Base-by-base conservation (phyloP, 1,140 invertebrate genomes). In the Neotoxoptera formosana region DNA sequence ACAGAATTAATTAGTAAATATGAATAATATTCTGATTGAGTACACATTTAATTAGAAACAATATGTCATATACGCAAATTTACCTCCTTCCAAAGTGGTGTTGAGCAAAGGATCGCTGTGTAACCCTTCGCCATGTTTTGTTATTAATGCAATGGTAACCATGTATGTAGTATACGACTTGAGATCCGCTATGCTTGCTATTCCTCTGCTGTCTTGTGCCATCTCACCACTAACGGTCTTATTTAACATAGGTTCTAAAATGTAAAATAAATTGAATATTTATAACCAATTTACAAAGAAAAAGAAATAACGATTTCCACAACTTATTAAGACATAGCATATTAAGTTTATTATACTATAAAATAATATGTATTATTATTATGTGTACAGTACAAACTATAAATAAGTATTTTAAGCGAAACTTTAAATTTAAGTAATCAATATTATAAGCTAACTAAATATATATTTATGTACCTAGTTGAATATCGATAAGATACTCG, bases 131-230 rank as follows among this genome's bases (percentile, higher is more conserved):
- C 97, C 97, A 94, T 96, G 96, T 94, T 96, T 96, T 4, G 97
- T 98, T 91, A 97, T 96, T 90, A 98, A 96, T 25, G 97, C 95
- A 45, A 98, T 96, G 9, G 96, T 96, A 17, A 98, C 95, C 94
- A 96, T 96, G 95, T 99, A 99, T 1, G 97, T 97, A 14, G 97
- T 98, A 94, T 97, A 98, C 9, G 98, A 98, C 93, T 96, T 96
- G 56, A 99, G 95, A 56, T 95, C 95, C 4, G 94, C 94, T 0
- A 96, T 95, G 25, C 95, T 94, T 14, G 88, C 51, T 17, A 56
- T 45, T 8, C 95, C 96, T 86, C 95, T 95, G 6, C 84, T 93
- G 4, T 88, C 86, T 86, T 93, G 93, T 34, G 47, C 76, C 91
- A 95, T 94, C 92, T 95, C 95, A 93, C 87, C 60, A 34, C 86